Base-by-base conservation (phyloP, 2,888 invertebrate genomes). In the Lacanobia wlatinum region DNA sequence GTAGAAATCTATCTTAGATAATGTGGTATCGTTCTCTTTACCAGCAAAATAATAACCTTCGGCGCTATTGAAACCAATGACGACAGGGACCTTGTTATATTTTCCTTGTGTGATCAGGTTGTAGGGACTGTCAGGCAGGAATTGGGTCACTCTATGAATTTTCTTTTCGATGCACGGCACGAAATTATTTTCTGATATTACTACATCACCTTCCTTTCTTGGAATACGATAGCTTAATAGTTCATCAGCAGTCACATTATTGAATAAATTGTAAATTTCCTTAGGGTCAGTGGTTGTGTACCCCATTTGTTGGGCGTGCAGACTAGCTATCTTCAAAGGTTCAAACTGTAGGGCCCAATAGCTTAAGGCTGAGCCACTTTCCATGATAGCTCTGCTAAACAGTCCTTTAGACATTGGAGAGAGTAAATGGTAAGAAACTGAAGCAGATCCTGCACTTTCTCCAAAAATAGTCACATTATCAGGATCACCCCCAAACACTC, bases 381-480 rank as follows among this genome's bases (percentile, higher is more conserved):
- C 93, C 89, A 95, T 87, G 7, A 96, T 94, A 3, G 93, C 95
- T 87, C 84, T 93, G n/a, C 93, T 86, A 64, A 94, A 96, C 10
- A 96, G 75, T 7, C 94, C 94, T 85, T 89, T 91, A 0, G 96
- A 94, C 90, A 95, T 90, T 1, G 94, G 93, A 3, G 96, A 95
- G 3, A 95, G 21, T 21, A 95, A 56, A 68, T 95, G 96, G 55
- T 92, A 95, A 40, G 92, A 76, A 0, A 95, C 94, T 0, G 96
- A 91, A 0, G 95, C 92, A 0, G 95, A 89, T 0, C 96, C 96
- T n/a, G 96, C 96, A 59, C 95, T 96, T 85, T 95, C 95, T 9
- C 96, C 96, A 70, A 96, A 96, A 63, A 96, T 87, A 0, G 95
- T 95, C 0, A 96, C 86, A 76, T 93, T 91, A 38, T 94, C 89